These are phyloP conservation scores for Drosophila fulvimacula DNA, from an alignment of 2,888 invertebrate genomes.

Conservation along the genomic window DNA sequence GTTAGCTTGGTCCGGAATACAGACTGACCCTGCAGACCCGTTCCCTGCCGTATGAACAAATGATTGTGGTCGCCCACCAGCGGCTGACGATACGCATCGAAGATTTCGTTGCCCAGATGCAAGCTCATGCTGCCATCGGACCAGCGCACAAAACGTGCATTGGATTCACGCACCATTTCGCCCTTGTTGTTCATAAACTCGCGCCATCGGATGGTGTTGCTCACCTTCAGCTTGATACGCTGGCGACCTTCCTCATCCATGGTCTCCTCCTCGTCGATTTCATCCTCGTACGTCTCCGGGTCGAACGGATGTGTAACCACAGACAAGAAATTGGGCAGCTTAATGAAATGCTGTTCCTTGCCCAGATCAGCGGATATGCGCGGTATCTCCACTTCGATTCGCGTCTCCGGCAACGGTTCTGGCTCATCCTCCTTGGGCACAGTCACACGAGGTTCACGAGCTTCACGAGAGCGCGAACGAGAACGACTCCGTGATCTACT, in stretches of 20 bases:
- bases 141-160: conserved; percentile 98
- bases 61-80: conserved; percentile 98
- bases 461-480: conserved; percentile 77
- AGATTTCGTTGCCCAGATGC: conserved; percentile 98
- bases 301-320: conserved; percentile 99
- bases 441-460: conserved; percentile 65
- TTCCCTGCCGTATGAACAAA: conserved; percentile 98
- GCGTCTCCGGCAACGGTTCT: conserved; percentile 94
- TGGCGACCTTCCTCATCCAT: conserved; percentile 97
- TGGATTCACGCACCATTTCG: conserved; percentile 94
- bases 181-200: conserved; percentile 93
- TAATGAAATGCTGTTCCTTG: conserved; percentile 96
- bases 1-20: conserved; percentile 98
- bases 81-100: conserved; percentile 98
- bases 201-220: conserved; percentile 99
- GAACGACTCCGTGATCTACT: conserved; percentile 74
- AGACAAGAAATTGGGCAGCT: conserved; percentile 98
- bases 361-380: conserved; percentile 97
- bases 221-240: conserved; percentile 95
- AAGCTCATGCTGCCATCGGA: conserved; percentile 99
- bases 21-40: conserved; percentile 98
- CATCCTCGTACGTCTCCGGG: conserved; percentile 97
- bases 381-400: conserved; percentile 98
- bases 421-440: conserved; percentile 87
- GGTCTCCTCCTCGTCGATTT: conserved; percentile 99